A percentile compares a stretch with the other conserved stretches of the same genome.
Evolutionary conservation across 2,797 vertebrate species (phyloP).

Genomic region (Phrynocephalus vlangalii): DNA sequence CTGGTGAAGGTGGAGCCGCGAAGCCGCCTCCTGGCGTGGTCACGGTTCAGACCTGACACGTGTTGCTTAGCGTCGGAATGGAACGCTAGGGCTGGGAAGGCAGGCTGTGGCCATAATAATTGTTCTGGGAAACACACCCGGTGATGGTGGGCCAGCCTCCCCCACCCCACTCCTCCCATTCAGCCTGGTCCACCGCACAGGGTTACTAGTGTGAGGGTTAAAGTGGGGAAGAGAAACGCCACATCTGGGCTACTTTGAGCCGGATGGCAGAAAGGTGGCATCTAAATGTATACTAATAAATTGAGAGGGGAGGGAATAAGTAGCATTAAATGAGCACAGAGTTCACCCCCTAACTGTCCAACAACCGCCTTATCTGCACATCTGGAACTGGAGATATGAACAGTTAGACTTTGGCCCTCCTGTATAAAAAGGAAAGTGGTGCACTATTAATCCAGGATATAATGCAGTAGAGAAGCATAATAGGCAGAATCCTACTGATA

Average conservation of each 20-base stretch:
- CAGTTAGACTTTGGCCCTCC: background rate
- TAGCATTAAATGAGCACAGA: background rate
- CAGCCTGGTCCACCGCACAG: background rate
- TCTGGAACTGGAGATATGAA: background rate
- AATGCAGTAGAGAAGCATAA: background rate
- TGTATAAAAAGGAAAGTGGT: background rate
- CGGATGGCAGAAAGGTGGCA: background rate
- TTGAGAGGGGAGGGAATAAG: background rate
- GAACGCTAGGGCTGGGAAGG: too few species aligned
- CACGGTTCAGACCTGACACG: background rate
- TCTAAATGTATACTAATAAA: background rate
- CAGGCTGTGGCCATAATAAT: too few species aligned
- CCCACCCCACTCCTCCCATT: background rate
- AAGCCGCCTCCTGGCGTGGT: too few species aligned
- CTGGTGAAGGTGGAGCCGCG: background rate
- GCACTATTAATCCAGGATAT: background rate
- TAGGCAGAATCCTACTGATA: background rate
- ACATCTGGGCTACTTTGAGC: background rate
- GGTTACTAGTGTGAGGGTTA: background rate
- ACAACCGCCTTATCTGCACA: background rate
- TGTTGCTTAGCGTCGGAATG: background rate
- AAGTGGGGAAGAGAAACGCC: background rate
- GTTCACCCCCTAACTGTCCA: background rate
- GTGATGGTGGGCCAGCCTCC: background rate
- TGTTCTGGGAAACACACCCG: too few species aligned